Evolutionary conservation across 2,888 invertebrate species (phyloP), one percentile per base, ranked within the genome.

Genomic region (Gari tellinella): DNA sequence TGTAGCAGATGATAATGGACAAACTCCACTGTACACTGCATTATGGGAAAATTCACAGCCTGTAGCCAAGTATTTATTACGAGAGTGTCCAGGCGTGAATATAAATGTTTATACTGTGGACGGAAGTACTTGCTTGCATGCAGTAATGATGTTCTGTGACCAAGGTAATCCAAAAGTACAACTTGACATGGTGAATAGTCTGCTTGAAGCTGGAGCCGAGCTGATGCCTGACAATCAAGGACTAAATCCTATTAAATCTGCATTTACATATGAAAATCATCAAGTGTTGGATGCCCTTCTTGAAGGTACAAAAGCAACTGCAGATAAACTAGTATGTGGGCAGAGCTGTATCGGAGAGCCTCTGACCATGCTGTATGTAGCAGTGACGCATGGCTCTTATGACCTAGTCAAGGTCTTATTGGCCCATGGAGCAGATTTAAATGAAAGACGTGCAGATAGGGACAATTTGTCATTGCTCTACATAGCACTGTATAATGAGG

Each of bases 1-100:
- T 37, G 19, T 65, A 38, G 48, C 74, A 4, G 78, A 85, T 15
- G 67, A 73, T 25, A 70, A 73, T 12, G 85, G 87, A 1, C 80
- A 83, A 63, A 78, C 83, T 0, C 82, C 88, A 2, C 68, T 89
- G 10, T 84, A 78, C 58, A 76, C 82, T 15, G 85, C 88, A 14
- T 53, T 86, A 7, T 26, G 67, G 48, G 68, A 74, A 51, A 64
- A 65, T 45, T 63, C 80, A 8, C n/a, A 64, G 25, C 37, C 78
- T 7, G 74, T 80, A 17, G 83, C 83, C 8, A 52, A 51, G 57
- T 84, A 65, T 63, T 58, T 84, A 15, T 31, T 86, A 19, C 55
- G 43, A 10, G 69, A 80, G 25, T 77, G 77, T 37, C 31, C 25
- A 3, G 52, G 45, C 10, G 61, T 65, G 21, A 72, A 73, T 55